Base-by-base conservation (phyloP, 2,113 vertebrate genomes). In the Lagopus muta region DNA sequence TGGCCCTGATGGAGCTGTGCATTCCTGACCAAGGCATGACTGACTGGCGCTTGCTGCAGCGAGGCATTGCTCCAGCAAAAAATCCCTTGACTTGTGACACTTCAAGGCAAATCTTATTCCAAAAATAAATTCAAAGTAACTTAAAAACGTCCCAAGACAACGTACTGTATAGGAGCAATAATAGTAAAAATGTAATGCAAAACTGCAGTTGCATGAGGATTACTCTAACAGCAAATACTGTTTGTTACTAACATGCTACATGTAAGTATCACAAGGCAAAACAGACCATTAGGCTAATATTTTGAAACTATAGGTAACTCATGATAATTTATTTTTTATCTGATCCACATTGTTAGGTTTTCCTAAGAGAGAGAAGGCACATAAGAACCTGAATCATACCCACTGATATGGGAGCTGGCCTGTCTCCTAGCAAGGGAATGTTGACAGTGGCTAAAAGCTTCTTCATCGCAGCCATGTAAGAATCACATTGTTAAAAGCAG, bases 21-120 rank as follows among this genome's bases (percentile, higher is more conserved):
- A 3, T 4, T 42, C 58, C 70, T 45, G 57, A 79, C 38, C 0
- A 0, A 77, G 57, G 27, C 47, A 52, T 1, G 0, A 28, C 22
- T 79, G 88, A 28, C 22, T 79, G 88, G 45, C 0, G 3, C 13
- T 55, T 57, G 25, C 7, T 25, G 55, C 86, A 74, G 72, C 3
- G 5, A 71, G 60, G 57, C 62, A n/a, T 67, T 76, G 50, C 65
- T 78, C 73, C 42, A 55, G 69, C 38, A 90, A 81, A 82, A 54
- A 90, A 62, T 77, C 48, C 79, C 75, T 72, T 65, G 73, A 55
- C 61, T 91, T 36, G 13, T 14, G 27, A 79, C 45, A 25, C 3
- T 6, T 64, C 76, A 71, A 64, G 57, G 76, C 55, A 86, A 66
- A 28, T 48, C 61, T 52, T 71, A 48, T 38, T 78, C 73, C 76